A percentile compares a stretch with the other conserved stretches of the same genome.
Evolutionary conservation across 2,113 vertebrate genomes (phyloP).

Genomic region (Menidia beryllina): DNA sequence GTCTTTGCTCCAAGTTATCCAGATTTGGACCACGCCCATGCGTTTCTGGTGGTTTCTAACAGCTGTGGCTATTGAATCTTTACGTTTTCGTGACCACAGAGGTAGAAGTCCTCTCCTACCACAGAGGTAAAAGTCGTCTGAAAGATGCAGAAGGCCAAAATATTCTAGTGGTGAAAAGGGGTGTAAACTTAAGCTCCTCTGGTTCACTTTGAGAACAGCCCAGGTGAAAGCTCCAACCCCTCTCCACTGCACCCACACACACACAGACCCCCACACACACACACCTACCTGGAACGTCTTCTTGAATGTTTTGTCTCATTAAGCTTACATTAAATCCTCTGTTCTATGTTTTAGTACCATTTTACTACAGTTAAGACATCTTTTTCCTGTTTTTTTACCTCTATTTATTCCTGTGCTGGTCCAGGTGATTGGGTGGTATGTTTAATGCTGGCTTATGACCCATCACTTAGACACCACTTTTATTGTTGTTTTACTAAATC

Average conservation of each 20-base stretch:
- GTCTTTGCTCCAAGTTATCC: neutral
- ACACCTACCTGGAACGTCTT: too few species aligned
- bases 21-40: neutral
- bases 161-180: too few species aligned
- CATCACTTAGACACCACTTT: slow-evolving; percentile 9
- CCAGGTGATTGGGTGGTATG: slow-evolving; percentile 19
- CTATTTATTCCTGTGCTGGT: neutral
- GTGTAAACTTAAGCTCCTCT: too few species aligned
- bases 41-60: too few species aligned
- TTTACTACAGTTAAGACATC: neutral
- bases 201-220: too few species aligned
- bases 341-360: neutral
- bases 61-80: neutral
- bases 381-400: neutral
- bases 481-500: neutral
- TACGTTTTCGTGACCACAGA: neutral
- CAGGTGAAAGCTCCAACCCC: too few species aligned
- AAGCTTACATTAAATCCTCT: too few species aligned
- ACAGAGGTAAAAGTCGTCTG: neutral
- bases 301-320: too few species aligned
- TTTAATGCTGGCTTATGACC: slow-evolving; percentile 40
- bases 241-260: too few species aligned
- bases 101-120: neutral
- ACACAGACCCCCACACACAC: too few species aligned
- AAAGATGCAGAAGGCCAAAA: neutral